Evolutionary conservation across 2,888 invertebrate species (phyloP).

Genomic region (Dexiosoma caninum): DNA sequence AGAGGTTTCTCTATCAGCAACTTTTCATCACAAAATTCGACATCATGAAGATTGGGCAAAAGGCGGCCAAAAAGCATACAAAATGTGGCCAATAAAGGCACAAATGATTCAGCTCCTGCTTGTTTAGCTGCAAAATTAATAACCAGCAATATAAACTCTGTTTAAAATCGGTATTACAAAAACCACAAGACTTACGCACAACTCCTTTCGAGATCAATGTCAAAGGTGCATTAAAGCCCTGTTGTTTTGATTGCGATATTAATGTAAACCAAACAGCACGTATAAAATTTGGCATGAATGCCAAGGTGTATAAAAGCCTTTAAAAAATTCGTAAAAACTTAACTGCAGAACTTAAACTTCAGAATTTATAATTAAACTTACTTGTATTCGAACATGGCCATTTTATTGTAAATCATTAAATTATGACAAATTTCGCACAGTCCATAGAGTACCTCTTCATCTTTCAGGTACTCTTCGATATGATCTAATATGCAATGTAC

Average conservation of each 20-base stretch:
- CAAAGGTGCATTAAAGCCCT: slow-evolving; percentile 77
- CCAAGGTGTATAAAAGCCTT: slow-evolving; percentile 87
- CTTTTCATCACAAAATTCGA: slow-evolving; percentile 84
- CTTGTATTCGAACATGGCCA: slow-evolving; percentile 92
- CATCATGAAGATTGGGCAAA: slow-evolving; percentile 90
- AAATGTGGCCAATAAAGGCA: slow-evolving; percentile 89
- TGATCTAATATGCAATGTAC: slow-evolving; percentile 79
- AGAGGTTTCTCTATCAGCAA: slow-evolving; percentile 69
- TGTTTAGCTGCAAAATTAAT: slow-evolving; percentile 78
- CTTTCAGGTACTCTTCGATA: slow-evolving; percentile 74
- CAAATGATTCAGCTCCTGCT: slow-evolving; percentile 81
- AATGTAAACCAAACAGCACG: slow-evolving; percentile 85
- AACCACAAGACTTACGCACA: slow-evolving; percentile 74
- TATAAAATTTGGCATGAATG: slow-evolving; percentile 87
- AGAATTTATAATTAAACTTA: slow-evolving; percentile 73
- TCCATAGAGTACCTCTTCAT: slow-evolving; percentile 81
- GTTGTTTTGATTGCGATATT: slow-evolving; percentile 75
- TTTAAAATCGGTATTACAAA: neutral
- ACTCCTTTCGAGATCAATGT: slow-evolving; percentile 77
- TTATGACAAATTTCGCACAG: slow-evolving; percentile 90
- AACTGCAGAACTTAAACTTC: neutral
- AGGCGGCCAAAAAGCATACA: slow-evolving; percentile 89
- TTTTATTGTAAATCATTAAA: slow-evolving; percentile 87
- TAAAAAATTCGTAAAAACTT: too few relatives aligned
- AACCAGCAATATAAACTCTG: neutral